A percentile compares a stretch with the other conserved stretches of the same genome.
Evolutionary conservation across 2,888 invertebrate species (phyloP).

Genomic region (Cataglyphis cursor): DNA sequence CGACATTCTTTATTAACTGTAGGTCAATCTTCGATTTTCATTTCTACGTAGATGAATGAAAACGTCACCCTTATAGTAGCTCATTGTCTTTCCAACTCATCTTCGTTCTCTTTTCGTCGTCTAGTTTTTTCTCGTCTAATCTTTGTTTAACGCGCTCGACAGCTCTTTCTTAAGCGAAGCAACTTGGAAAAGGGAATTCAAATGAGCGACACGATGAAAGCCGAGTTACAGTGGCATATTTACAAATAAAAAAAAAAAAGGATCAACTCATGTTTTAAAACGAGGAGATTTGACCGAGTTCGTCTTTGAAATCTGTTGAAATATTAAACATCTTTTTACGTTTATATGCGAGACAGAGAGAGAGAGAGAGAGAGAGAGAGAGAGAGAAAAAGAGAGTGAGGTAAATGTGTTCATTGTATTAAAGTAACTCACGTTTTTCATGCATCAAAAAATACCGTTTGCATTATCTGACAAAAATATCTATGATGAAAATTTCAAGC

Average conservation of each 20-base stretch:
- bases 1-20: conserved; percentile 57
- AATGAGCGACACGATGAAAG: conserved; percentile 55
- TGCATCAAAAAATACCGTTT: conserved; percentile 27
- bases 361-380: conserved; percentile 4
- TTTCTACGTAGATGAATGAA: conserved; percentile 64
- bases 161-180: conserved; percentile 39
- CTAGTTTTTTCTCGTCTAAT: conserved; percentile 39
- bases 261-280: conserved; percentile 38
- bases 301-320: conserved; percentile 47
- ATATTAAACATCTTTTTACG: conserved; percentile 50
- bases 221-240: conserved; percentile 45
- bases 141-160: conserved; percentile 39
- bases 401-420: conserved; percentile 31
- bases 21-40: conserved; percentile 68
- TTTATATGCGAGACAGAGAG: neutral
- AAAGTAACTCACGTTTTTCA: conserved; percentile 25
- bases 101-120: conserved; percentile 38
- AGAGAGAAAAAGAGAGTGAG: neutral
- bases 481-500: neutral
- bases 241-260: conserved; percentile 38
- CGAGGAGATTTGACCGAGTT: conserved; percentile 46
- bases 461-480: conserved; percentile 6
- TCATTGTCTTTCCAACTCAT: conserved; percentile 59
- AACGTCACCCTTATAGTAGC: conserved; percentile 39
- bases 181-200: conserved; percentile 50